phyloP scores from a whole-genome alignment of 2,113 vertebrate species.

The Pseudorhombus dupliciocellatus region DNA sequence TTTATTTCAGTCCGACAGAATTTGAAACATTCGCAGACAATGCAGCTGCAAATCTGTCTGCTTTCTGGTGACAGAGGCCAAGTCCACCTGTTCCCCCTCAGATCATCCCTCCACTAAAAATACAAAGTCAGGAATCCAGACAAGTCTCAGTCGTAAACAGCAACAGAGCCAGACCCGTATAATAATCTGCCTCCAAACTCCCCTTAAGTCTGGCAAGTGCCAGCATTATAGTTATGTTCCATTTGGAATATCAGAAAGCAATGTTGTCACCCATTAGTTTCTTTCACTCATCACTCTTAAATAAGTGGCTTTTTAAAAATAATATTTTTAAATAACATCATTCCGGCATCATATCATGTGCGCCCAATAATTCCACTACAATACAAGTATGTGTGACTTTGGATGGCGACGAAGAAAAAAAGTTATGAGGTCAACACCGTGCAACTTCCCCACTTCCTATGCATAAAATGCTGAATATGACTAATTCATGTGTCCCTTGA shows the following conservation, averaged over 20 bases:
- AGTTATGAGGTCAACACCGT: conserved; percentile 5
- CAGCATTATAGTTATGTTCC: conserved; percentile 21
- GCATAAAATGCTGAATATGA: conserved; percentile 62
- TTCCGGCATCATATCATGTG: background rate
- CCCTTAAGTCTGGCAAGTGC: conserved; percentile 38
- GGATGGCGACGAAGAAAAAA: background rate
- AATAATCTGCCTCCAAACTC: conserved; percentile 26
- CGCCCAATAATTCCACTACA: background rate
- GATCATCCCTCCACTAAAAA: conserved; percentile 69
- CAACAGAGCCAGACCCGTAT: conserved; percentile 20
- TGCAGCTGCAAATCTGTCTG: conserved; percentile 29
- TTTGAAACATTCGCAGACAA: conserved; percentile 51
- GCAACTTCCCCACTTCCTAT: conserved; percentile 36
- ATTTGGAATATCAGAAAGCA: background rate
- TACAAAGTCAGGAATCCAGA: conserved; percentile 65
- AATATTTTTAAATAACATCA: background rate
- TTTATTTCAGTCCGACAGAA: conserved; percentile 28
- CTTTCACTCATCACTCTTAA: background rate
- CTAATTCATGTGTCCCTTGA: conserved; percentile 61
- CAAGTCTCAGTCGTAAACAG: conserved; percentile 64
- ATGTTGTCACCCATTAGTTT: background rate
- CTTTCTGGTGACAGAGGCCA: conserved; percentile 31
- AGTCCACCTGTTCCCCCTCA: conserved; percentile 69
- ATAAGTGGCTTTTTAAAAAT: background rate
- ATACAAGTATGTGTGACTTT: conserved; percentile 19